Percentiles rank a stretch among this genome's conserved stretches.
Evolutionary conservation across 2,888 invertebrate genomes (phyloP).

Genomic region (Rhagophthalmus giganteus): DNA sequence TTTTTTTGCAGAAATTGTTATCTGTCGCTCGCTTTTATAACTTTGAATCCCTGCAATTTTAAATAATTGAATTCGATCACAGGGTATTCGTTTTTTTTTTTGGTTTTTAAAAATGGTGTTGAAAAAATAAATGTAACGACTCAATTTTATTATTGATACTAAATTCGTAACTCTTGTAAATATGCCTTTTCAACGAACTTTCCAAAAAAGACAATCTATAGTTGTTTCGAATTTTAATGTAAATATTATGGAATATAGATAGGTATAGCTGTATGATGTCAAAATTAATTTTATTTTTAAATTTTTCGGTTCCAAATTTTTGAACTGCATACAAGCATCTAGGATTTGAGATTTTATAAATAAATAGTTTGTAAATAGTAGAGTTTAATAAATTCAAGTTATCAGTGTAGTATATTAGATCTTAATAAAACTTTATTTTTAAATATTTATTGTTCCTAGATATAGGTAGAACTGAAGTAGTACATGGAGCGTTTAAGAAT

Average conservation of each 20-base stretch:
- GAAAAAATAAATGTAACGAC: not conserved
- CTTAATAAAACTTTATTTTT: conserved; percentile 25
- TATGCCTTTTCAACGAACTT: conserved; percentile 44
- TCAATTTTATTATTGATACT: conserved; percentile 2
- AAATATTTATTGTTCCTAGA: conserved; percentile 24
- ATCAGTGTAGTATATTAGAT: conserved; percentile 17
- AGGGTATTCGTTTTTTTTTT: conserved; percentile 35
- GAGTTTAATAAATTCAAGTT: conserved; percentile 20
- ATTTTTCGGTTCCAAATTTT: conserved; percentile 39
- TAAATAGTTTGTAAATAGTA: conserved; percentile 28
- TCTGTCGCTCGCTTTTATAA: conserved; percentile 11
- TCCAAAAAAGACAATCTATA: conserved; percentile 47
- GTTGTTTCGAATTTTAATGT: conserved; percentile 37
- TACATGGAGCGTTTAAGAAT: conserved; percentile 6
- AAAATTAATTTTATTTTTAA: conserved; percentile 35
- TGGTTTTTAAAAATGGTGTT: not conserved
- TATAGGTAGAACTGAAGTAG: conserved; percentile 7
- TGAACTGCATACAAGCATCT: conserved; percentile 52
- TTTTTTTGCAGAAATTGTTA: conserved; percentile 1
- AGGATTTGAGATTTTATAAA: conserved; percentile 51
- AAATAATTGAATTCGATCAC: conserved; percentile 36
- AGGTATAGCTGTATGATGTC: conserved; percentile 33
- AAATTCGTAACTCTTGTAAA: conserved; percentile 24
- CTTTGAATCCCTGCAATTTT: conserved; percentile 24
- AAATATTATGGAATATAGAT: conserved; percentile 28